Percentiles rank a stretch among this genome's conserved stretches.
Conservation (phyloP, 1,140 invertebrate genomes). For the Daktulosphaira vitifoliae region DNA sequence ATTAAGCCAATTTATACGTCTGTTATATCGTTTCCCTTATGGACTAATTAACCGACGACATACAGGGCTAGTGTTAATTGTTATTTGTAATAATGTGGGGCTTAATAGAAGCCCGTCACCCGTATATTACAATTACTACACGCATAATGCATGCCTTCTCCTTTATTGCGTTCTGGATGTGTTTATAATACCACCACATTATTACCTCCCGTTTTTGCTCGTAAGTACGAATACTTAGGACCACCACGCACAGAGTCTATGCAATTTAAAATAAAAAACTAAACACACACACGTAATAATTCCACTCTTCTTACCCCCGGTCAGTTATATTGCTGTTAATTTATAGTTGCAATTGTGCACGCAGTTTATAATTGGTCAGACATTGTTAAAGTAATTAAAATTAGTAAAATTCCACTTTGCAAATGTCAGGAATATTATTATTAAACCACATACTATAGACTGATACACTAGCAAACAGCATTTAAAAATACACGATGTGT, state of each 20-base stretch:
- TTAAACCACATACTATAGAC: no score
- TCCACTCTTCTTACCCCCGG: not conserved
- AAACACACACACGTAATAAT: not conserved
- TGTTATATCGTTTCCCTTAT: slow-evolving; percentile 22
- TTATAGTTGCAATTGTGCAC: not conserved
- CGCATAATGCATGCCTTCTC: slow-evolving; percentile 18
- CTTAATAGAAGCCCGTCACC: slow-evolving; percentile 19
- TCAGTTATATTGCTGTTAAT: no score
- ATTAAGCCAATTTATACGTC: slow-evolving; percentile 32
- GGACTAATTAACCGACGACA: slow-evolving; percentile 18
- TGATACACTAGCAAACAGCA: no score
- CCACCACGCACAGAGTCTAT: not conserved
- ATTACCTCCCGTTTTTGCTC: not conserved
- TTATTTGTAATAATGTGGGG: slow-evolving; percentile 21
- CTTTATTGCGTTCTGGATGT: not conserved
- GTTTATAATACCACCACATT: not conserved
- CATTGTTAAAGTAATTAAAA: slow-evolving; percentile 27
- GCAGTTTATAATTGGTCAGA: not conserved
- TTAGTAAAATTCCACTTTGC: slow-evolving; percentile 20
- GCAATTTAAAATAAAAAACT: slow-evolving; percentile 30
- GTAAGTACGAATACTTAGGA: slow-evolving; percentile 13
- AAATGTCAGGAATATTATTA: not conserved
- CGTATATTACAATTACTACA: slow-evolving; percentile 24
- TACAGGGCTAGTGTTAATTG: slow-evolving; percentile 24
- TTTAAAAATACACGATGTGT: no score